These are phyloP conservation scores for Agrochola macilenta DNA, from an alignment of 2,888 invertebrate genomes.

Conservation along the genomic window DNA sequence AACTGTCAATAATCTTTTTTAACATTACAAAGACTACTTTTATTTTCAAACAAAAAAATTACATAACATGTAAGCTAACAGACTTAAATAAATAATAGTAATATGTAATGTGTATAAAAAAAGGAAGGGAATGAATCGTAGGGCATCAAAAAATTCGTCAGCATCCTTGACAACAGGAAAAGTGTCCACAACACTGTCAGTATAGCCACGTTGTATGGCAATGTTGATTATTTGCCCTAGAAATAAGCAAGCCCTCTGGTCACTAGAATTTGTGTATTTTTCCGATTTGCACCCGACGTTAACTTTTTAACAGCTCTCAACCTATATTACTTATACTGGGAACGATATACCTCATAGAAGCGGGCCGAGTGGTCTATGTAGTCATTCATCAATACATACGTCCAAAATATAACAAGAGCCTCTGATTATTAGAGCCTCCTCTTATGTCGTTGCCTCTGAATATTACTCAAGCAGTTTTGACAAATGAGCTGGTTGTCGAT, in stretches of 20 bases:
- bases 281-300: not conserved
- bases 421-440: no score
- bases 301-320: not conserved
- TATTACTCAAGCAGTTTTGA: conserved; percentile 27
- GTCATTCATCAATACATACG: conserved; percentile 11
- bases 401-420: not conserved
- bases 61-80: no score
- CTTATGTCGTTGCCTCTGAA: not conserved
- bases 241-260: not conserved
- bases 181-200: no score
- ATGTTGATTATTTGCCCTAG: not conserved
- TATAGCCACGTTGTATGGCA: not conserved
- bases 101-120: not conserved
- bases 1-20: no score
- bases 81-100: no score
- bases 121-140: not conserved
- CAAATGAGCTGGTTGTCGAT: conserved; percentile 25
- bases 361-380: not conserved
- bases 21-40: no score
- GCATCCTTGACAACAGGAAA: not conserved
- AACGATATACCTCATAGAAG: not conserved
- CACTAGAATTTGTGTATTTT: not conserved
- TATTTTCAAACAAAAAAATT: no score
- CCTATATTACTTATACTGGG: no score
- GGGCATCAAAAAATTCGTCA: not conserved